Conservation (phyloP, 2,888 invertebrate species). For the Halictus quadricinctus region DNA sequence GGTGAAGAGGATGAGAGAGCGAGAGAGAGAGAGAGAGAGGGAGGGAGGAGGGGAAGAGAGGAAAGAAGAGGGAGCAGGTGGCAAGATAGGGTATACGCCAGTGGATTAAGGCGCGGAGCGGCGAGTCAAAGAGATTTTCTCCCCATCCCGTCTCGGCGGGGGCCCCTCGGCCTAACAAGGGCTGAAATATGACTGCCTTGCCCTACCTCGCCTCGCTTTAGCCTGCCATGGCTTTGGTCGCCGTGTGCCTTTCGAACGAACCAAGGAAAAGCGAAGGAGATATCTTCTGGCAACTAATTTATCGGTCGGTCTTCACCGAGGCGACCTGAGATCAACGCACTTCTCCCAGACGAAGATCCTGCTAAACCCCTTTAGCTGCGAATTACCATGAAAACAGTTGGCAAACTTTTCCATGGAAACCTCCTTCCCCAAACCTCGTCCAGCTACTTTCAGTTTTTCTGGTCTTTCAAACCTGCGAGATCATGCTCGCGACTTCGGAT, state of each 20-base stretch:
- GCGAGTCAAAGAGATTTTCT: conserved; percentile 81
- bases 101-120: conserved; percentile 79
- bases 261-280: conserved; percentile 70
- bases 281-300: conserved; percentile 71
- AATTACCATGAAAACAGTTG: conserved; percentile 28
- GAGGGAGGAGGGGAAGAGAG: conserved; percentile 39
- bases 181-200: conserved; percentile 80
- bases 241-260: conserved; percentile 63
- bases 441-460: neutral
- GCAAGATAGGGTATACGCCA: conserved; percentile 77
- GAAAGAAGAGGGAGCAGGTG: conserved; percentile 77
- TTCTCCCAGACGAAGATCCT: conserved; percentile 30
- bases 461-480: neutral
- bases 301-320: conserved; percentile 65
- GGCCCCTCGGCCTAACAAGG: conserved; percentile 80
- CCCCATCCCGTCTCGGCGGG: conserved; percentile 77
- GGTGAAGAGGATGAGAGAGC: conserved; percentile 49
- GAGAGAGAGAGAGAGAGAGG: conserved; percentile 16
- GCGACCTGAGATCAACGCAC: conserved; percentile 65
- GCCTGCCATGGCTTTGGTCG: conserved; percentile 56
- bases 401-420: conserved; percentile 6
- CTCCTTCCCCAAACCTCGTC: neutral
- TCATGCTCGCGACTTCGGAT: neutral
- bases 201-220: conserved; percentile 67
- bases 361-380: conserved; percentile 37